These are phyloP conservation scores for Idaea dimidiata DNA, from an alignment of 2,888 invertebrate genomes.

Conservation along the genomic window DNA sequence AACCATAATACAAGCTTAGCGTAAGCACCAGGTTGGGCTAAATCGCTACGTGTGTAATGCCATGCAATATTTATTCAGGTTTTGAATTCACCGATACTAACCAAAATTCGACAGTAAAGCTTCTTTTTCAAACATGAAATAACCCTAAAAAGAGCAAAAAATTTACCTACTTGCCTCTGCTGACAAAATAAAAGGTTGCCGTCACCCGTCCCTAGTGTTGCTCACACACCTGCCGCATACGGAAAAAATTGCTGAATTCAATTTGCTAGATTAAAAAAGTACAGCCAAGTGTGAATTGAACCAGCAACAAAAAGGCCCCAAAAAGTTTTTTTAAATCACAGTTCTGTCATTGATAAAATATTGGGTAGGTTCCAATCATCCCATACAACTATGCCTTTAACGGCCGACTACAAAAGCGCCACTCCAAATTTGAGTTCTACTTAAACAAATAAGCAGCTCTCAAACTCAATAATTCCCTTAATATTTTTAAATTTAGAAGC, in stretches of 20 bases:
- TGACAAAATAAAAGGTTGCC: conserved; percentile 6
- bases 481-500: too few relatives aligned
- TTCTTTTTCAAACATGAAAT: neutral
- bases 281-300: conserved; percentile 2
- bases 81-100: neutral
- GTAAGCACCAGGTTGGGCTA: too few relatives aligned
- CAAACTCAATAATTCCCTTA: too few relatives aligned
- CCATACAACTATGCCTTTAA: too few relatives aligned
- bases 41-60: too few relatives aligned
- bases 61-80: too few relatives aligned
- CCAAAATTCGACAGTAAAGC: neutral
- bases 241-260: conserved; percentile 21
- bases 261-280: conserved; percentile 31
- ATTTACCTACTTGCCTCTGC: neutral
- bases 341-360: too few relatives aligned
- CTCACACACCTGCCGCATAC: conserved; percentile 20
- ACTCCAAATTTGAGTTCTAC: too few relatives aligned
- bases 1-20: too few relatives aligned
- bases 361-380: too few relatives aligned
- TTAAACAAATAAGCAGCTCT: too few relatives aligned
- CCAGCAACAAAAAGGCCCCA: neutral
- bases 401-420: too few relatives aligned
- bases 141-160: neutral
- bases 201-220: conserved; percentile 18
- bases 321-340: neutral